Evolutionary conservation across 1,140 invertebrate genomes (phyloP).

Genomic region (Anadara kagoshimensis): DNA sequence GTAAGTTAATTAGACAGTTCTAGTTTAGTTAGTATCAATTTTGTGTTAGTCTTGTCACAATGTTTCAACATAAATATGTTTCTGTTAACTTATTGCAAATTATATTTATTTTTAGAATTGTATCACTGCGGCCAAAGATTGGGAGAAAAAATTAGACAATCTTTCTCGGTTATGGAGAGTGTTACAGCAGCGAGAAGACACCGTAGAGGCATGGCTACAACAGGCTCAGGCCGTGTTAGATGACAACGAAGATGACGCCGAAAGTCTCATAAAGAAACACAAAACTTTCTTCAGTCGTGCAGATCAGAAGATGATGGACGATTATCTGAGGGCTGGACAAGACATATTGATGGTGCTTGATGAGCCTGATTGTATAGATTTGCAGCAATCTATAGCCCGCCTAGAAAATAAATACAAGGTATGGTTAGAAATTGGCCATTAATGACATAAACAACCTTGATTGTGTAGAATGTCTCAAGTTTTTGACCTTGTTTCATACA

Average conservation of each 20-base stretch:
- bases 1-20: no score
- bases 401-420: conserved; percentile 63
- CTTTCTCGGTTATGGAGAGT: conserved; percentile 89
- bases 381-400: conserved; percentile 72
- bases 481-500: no score
- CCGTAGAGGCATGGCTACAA: conserved; percentile 89
- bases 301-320: conserved; percentile 85
- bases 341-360: conserved; percentile 85
- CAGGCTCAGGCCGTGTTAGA: conserved; percentile 87
- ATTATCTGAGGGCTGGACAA: conserved; percentile 85
- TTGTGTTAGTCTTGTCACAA: no score
- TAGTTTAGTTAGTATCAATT: no score
- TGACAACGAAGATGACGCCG: conserved; percentile 87
- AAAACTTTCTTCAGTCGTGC: conserved; percentile 88
- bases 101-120: conserved; percentile 44
- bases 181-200: conserved; percentile 85
- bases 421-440: conserved; percentile 3
- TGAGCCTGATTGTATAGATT: conserved; percentile 79
- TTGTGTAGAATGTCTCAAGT: no score
- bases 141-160: conserved; percentile 86
- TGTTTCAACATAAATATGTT: no score
- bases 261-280: conserved; percentile 84
- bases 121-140: conserved; percentile 76
- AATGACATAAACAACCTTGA: no score
- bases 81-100: no score